A percentile compares a stretch with the other conserved stretches of the same genome.
Evolutionary conservation across 2,113 vertebrate species (phyloP).

Genomic region (Nothoprocta pentlandii): DNA sequence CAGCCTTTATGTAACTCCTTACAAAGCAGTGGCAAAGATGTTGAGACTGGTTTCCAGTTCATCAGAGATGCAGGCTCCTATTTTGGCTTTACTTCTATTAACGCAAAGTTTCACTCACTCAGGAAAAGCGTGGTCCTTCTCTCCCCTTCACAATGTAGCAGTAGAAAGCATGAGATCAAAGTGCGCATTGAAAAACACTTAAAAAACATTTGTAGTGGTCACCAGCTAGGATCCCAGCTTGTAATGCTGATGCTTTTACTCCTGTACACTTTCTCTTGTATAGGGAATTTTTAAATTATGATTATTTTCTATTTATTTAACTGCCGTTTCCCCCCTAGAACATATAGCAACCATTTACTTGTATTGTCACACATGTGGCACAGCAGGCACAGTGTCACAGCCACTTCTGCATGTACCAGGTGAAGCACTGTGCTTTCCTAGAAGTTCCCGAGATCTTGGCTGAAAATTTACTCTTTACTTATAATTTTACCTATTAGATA

Average conservation of each 20-base stretch:
- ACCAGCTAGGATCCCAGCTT: neutral
- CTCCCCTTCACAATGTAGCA: neutral
- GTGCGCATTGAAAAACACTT: neutral
- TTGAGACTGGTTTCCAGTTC: neutral
- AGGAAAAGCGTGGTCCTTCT: neutral
- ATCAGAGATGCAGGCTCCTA: neutral
- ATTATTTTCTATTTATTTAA: neutral
- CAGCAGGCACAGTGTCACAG: neutral
- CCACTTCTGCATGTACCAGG: fast-evolving
- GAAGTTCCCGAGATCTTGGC: neutral
- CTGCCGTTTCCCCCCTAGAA: neutral
- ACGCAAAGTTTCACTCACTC: neutral
- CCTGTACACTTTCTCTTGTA: too few species aligned
- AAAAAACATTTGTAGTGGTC: neutral
- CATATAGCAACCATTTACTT: neutral
- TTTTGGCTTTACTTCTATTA: neutral
- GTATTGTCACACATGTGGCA: neutral
- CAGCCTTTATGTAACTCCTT: fast-evolving
- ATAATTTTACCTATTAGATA: neutral
- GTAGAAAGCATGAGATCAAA: neutral
- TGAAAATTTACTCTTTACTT: neutral
- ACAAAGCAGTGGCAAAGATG: neutral
- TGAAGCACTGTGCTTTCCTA: neutral
- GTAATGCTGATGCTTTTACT: neutral
- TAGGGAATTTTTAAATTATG: neutral